Percentiles rank a stretch among this genome's conserved stretches.
Evolutionary conservation across 1,140 invertebrate genomes (phyloP).

Genomic region (roundworm (Caenorhabditis elegans)): DNA sequence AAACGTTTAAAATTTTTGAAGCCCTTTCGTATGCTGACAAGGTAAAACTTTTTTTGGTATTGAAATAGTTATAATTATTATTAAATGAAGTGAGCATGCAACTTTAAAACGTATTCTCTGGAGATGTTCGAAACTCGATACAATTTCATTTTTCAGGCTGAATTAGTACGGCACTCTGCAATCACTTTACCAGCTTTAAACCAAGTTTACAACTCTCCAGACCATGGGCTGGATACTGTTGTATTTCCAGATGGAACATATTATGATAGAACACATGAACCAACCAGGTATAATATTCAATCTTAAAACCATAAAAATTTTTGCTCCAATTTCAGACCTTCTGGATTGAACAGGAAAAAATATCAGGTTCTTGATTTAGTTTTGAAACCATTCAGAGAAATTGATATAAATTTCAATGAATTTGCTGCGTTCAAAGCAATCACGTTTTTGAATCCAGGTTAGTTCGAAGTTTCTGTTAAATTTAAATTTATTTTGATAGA

Average conservation of each 20-base stretch:
- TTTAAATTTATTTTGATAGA: too few species aligned
- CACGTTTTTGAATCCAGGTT: slow-evolving; percentile 65
- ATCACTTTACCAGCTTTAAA: slow-evolving; percentile 65
- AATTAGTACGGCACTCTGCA: slow-evolving; percentile 61
- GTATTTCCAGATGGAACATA: slow-evolving; percentile 62
- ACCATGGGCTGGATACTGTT: slow-evolving; percentile 60
- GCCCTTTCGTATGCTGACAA: slow-evolving; percentile 55
- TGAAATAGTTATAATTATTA: too few species aligned
- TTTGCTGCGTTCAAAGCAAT: slow-evolving; percentile 66
- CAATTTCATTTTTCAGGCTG: slow-evolving; percentile 50
- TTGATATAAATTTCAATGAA: slow-evolving; percentile 61
- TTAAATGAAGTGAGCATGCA: too few species aligned
- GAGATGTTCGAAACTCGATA: neutral
- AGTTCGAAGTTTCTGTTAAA: neutral
- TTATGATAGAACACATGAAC: slow-evolving; percentile 61
- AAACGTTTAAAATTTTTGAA: slow-evolving; percentile 61
- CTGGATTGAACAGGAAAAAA: slow-evolving; percentile 65
- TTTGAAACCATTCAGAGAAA: slow-evolving; percentile 62
- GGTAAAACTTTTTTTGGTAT: slow-evolving; percentile 27
- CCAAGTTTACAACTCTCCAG: slow-evolving; percentile 63
- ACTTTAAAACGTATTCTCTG: too few species aligned
- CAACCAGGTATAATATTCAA: slow-evolving; percentile 56
- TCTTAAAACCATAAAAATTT: too few species aligned
- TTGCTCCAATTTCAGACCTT: slow-evolving; percentile 51
- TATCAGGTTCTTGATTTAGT: slow-evolving; percentile 65